phyloP scores from a whole-genome alignment of 2,888 invertebrate genomes.

The Herminia tarsipennalis region DNA sequence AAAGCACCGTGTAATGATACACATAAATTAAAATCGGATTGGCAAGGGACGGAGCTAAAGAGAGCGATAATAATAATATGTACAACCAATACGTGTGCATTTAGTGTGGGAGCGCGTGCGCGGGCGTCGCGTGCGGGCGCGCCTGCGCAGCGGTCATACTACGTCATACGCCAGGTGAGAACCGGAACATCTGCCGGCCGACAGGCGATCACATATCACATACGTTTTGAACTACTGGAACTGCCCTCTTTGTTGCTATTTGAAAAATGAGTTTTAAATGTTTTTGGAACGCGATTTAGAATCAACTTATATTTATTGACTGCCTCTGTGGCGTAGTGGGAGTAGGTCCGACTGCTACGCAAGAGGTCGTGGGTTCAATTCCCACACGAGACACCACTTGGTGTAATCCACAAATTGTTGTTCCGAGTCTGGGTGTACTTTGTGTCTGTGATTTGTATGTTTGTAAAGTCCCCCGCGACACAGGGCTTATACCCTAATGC shows the following conservation, averaged over 20 bases:
- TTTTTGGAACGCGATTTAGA: not conserved
- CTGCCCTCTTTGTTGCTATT: constrained; percentile 19
- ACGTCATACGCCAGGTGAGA: constrained; percentile 71
- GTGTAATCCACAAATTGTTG: no score
- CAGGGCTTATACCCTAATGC: no score
- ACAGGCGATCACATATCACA: constrained; percentile 26
- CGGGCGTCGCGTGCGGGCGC: constrained; percentile 59
- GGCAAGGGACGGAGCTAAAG: constrained; percentile 51
- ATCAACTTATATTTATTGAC: no score
- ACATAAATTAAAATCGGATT: constrained; percentile 52
- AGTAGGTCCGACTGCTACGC: no score
- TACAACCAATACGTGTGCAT: constrained; percentile 7
- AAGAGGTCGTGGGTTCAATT: no score
- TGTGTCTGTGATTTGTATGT: no score
- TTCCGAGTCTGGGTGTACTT: no score
- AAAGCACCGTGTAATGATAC: constrained; percentile 47
- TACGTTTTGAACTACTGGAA: constrained; percentile 40
- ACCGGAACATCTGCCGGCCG: constrained; percentile 68
- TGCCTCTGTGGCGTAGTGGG: no score
- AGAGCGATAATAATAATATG: constrained; percentile 42
- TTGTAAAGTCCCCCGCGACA: no score
- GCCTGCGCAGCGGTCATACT: constrained; percentile 53
- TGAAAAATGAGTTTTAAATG: not conserved
- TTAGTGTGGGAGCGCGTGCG: constrained; percentile 22
- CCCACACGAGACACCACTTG: no score